These are phyloP conservation scores for Dipodomys ordii DNA, from an alignment of 2,113 vertebrate species.

Conservation along the genomic window DNA sequence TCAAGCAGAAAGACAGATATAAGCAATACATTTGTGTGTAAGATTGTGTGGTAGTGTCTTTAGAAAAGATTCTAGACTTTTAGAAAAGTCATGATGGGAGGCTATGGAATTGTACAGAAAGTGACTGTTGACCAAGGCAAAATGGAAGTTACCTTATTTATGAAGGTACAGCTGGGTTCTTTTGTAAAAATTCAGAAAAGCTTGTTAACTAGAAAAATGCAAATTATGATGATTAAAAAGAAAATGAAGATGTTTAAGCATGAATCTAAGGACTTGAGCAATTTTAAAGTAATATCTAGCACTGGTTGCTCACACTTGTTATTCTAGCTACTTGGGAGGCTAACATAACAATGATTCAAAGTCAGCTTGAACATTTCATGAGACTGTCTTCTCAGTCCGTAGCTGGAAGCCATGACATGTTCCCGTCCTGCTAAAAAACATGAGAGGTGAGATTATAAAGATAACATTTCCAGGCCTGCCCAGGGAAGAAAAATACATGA, in stretches of 20 bases:
- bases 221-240: not conserved
- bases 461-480: too few species aligned
- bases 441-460: too few species aligned
- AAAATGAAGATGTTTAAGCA: not conserved
- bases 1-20: not conserved
- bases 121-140: not conserved
- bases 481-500: too few species aligned
- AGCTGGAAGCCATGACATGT: too few species aligned
- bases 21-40: not conserved
- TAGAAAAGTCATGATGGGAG: not conserved
- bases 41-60: not conserved
- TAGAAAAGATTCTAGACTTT: not conserved
- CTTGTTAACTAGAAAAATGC: not conserved
- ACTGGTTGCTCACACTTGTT: too few species aligned
- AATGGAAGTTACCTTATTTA: not conserved
- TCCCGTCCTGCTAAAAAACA: too few species aligned
- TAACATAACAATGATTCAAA: too few species aligned
- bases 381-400: too few species aligned
- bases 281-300: not conserved
- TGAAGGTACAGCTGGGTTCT: not conserved
- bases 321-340: too few species aligned
- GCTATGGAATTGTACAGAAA: not conserved
- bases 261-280: not conserved
- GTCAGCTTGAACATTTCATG: too few species aligned
- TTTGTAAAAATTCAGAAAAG: not conserved